Evolutionary conservation across 2,113 vertebrate genomes (phyloP), one percentile per base, ranked within the genome.

Genomic region (Alethe castanea): DNA sequence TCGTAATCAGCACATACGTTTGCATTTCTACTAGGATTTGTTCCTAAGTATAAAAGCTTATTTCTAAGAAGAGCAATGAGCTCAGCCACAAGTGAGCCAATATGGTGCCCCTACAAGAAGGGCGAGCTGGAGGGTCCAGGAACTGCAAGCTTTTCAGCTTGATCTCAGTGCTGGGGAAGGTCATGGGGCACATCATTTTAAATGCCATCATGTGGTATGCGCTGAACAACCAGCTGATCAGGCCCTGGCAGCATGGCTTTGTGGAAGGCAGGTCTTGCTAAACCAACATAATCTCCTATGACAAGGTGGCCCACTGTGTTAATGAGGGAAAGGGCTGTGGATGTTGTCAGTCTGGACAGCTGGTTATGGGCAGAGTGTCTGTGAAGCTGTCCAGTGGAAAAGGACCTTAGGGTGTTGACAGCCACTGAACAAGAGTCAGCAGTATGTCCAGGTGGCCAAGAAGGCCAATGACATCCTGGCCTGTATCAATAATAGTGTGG

Each of bases 1-100:
- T 18, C 0, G 0, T 19, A 47, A 79, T 57, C 28, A 61, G 8
- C 26, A 56, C 13, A 6, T 6, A 4, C 1, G 33, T 78, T 73
- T 81, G 6, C 4, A 3, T 33, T 83, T 86, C 69, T 65, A 11
- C 16, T 50, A 45, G 19, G 17, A 72, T 90, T 76, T 92, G 4
- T 52, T 72, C 11, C 19, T 6, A 40, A 53, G 8, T 22, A 36
- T 40, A 45, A 59, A 81, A 60, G 4, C 4, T 64, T 9, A 45
- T 60, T 84, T 62, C 44, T 66, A 52, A 64, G 42, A 72, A 67
- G n/a, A 88, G 31, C 6, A 23, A 25, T 22, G 13, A 29, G 6
- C 45, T 72, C 59, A 71, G 12, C 76, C 62, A 25, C 35, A 28
- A 50, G 8, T 76, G 19, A 47, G 5, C 11, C 52, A 62, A 6